These are phyloP conservation scores for Castor canadensis DNA, from an alignment of 2,113 vertebrate species.

Conservation along the genomic window DNA sequence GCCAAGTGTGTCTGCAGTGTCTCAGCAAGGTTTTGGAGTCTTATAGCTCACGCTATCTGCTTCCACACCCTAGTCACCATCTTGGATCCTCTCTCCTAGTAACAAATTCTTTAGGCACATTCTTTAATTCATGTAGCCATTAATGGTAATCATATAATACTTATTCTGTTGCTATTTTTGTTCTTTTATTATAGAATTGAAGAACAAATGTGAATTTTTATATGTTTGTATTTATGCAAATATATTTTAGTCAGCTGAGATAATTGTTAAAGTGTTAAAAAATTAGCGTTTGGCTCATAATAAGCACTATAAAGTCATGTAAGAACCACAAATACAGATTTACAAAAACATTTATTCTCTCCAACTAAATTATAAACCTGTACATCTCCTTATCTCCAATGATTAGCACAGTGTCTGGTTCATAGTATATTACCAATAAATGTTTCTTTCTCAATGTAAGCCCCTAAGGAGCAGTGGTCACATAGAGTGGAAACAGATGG, in stretches of 20 bases:
- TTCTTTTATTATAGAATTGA: too few relatives aligned
- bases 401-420: not conserved
- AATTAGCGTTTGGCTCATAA: not conserved
- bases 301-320: not conserved
- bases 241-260: not conserved
- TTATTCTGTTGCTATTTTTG: not conserved
- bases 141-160: not conserved
- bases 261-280: not conserved
- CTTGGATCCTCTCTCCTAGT: too few relatives aligned
- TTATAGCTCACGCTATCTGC: too few relatives aligned
- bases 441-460: not conserved
- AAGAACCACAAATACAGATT: not conserved
- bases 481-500: not conserved
- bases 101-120: conserved; percentile 13
- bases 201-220: conserved; percentile 2
- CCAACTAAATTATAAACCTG: too few relatives aligned
- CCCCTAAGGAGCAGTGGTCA: not conserved
- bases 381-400: not conserved
- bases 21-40: too few relatives aligned
- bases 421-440: not conserved
- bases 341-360: not conserved
- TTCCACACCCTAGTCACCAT: too few relatives aligned
- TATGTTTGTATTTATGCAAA: not conserved
- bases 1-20: too few relatives aligned
- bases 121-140: not conserved